Conservation (phyloP, 2,113 vertebrate genomes). For the Andinoacara biseriatus region DNA sequence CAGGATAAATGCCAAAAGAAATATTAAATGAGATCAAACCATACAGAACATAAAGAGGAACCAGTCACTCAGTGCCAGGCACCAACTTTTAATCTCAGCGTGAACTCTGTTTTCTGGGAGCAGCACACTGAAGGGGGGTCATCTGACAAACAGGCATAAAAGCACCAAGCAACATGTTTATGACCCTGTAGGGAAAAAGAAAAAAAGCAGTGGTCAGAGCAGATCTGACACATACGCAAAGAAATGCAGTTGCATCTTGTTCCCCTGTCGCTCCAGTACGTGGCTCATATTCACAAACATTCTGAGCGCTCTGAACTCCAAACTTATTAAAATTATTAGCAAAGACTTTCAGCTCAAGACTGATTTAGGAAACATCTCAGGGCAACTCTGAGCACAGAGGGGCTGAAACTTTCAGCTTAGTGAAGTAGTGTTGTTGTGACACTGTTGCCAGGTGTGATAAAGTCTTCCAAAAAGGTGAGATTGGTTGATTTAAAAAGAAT, state of each 20-base stretch:
- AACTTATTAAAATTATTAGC: neutral
- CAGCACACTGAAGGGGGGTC: neutral
- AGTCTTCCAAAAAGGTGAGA: neutral
- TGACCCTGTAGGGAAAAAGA: neutral
- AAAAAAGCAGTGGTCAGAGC: neutral
- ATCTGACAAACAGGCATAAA: neutral
- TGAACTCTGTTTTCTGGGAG: neutral
- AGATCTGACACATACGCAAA: neutral
- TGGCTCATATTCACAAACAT: neutral
- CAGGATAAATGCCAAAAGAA: neutral
- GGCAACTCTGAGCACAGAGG: neutral
- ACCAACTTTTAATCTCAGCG: neutral
- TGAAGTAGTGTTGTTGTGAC: neutral
- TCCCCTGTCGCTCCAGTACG: neutral
- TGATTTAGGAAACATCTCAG: neutral
- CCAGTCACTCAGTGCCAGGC: constrained; percentile 4
- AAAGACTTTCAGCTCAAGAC: neutral
- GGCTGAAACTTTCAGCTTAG: neutral
- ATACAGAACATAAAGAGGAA: constrained; percentile 4
- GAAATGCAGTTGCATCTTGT: neutral
- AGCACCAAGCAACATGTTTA: neutral
- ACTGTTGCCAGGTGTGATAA: neutral
- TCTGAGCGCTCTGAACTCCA: neutral
- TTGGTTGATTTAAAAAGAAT: neutral
- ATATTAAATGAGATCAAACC: neutral